A percentile compares a stretch with the other conserved stretches of the same genome.
Conservation (phyloP, 2,888 invertebrate genomes). For the Eustalomyia histrio region DNA sequence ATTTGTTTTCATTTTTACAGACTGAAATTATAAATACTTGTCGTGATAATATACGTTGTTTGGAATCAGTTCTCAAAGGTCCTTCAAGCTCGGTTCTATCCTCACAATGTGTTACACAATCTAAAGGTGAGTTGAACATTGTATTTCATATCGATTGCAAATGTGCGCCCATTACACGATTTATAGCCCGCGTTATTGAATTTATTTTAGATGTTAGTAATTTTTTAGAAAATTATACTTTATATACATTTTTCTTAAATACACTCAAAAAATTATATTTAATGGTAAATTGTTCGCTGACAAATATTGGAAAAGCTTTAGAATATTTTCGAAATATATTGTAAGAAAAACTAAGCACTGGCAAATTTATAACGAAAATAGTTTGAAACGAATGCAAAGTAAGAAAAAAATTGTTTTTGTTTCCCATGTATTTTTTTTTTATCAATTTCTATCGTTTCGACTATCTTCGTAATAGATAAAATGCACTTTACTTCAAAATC, state of each 20-base stretch:
- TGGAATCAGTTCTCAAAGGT: constrained; percentile 85
- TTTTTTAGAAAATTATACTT: constrained; percentile 75
- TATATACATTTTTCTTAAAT: constrained; percentile 75
- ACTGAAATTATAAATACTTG: constrained; percentile 91
- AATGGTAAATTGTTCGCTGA: constrained; percentile 71
- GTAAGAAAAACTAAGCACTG: constrained; percentile 8
- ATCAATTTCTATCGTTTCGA: too few species aligned
- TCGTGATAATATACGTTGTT: constrained; percentile 90
- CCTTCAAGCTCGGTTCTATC: constrained; percentile 81
- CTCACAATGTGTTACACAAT: constrained; percentile 81
- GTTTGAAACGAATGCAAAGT: too few species aligned
- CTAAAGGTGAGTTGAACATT: constrained; percentile 81
- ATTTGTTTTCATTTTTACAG: constrained; percentile 79
- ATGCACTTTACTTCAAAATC: background rate
- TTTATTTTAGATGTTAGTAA: constrained; percentile 77
- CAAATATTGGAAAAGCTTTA: constrained; percentile 47
- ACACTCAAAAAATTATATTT: constrained; percentile 74
- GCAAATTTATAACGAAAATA: too few species aligned
- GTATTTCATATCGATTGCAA: constrained; percentile 73
- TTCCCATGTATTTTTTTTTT: too few species aligned
- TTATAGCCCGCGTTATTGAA: constrained; percentile 77
- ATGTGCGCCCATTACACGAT: constrained; percentile 79
- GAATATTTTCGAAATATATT: constrained; percentile 49
- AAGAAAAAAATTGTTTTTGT: too few species aligned
- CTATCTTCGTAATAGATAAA: too few species aligned